Evolutionary conservation across 2,888 invertebrate genomes (phyloP).

Genomic region (Spodoptera exigua): DNA sequence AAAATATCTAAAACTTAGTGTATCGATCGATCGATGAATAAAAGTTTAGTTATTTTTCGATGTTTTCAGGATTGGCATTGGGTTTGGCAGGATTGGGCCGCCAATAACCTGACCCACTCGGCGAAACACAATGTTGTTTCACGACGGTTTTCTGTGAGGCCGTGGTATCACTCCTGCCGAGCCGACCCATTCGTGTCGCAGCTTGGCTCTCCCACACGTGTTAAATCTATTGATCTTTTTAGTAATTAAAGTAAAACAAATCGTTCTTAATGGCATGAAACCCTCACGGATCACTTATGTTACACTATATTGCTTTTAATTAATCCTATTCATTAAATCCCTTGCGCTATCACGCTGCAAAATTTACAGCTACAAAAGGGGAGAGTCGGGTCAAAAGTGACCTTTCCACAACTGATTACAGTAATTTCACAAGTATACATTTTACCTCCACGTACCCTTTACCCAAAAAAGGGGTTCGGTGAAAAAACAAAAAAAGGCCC

Average conservation of each 20-base stretch:
- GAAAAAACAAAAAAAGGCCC: constrained; percentile 67
- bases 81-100: too few relatives aligned
- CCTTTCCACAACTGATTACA: constrained; percentile 62
- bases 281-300: constrained; percentile 42
- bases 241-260: constrained; percentile 7
- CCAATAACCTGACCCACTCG: too few relatives aligned
- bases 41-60: too few relatives aligned
- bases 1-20: too few relatives aligned
- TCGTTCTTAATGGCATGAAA: constrained; percentile 2
- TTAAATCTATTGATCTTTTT: too few relatives aligned
- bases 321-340: constrained; percentile 59
- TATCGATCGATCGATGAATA: too few relatives aligned
- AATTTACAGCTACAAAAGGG: constrained; percentile 52
- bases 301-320: constrained; percentile 54
- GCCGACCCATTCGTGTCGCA: too few relatives aligned
- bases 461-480: constrained; percentile 57
- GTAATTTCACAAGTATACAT: constrained; percentile 59
- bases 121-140: too few relatives aligned
- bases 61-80: too few relatives aligned
- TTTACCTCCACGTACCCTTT: constrained; percentile 47
- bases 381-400: constrained; percentile 53
- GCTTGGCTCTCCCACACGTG: too few relatives aligned
- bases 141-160: too few relatives aligned
- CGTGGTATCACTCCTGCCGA: too few relatives aligned
- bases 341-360: constrained; percentile 42